Evolutionary conservation across 2,797 vertebrate species (phyloP).

Genomic region (Alexandromys oeconomus): DNA sequence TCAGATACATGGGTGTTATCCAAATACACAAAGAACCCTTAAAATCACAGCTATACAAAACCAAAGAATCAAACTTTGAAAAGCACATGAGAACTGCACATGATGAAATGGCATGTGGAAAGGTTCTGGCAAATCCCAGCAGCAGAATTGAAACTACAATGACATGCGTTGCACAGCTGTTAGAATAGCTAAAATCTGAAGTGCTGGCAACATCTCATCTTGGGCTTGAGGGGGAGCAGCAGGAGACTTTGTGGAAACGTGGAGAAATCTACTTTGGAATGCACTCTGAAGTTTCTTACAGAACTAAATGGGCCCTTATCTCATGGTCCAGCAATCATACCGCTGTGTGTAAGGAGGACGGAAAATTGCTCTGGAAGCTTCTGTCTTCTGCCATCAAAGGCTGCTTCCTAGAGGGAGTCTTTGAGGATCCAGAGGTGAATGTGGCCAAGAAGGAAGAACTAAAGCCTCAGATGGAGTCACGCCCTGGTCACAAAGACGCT

Average conservation of each 20-base stretch:
- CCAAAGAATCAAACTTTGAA: background rate
- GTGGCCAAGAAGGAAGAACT: conserved; percentile 93
- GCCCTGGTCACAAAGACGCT: conserved; percentile 93
- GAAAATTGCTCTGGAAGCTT: conserved; percentile 88
- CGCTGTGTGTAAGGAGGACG: background rate
- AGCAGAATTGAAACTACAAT: background rate
- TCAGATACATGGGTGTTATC: background rate
- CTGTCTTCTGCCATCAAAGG: conserved; percentile 94
- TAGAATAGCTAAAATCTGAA: background rate
- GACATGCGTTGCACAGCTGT: background rate
- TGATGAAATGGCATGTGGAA: background rate
- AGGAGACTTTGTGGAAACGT: background rate
- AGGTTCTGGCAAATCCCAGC: background rate
- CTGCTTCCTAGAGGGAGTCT: conserved; percentile 94
- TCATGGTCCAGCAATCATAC: background rate
- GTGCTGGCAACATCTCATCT: background rate
- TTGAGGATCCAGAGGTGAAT: conserved; percentile 93
- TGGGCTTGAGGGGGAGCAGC: rapidly evolving
- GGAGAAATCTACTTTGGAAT: background rate
- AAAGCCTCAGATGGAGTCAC: conserved; percentile 91
- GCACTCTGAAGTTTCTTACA: background rate
- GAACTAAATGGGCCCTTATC: background rate
- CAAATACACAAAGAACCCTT: background rate
- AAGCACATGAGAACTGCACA: background rate
- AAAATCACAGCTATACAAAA: background rate